A percentile compares a stretch with the other conserved stretches of the same genome.
Conservation (phyloP, 2,888 invertebrate species). For the Archips xylosteana region DNA sequence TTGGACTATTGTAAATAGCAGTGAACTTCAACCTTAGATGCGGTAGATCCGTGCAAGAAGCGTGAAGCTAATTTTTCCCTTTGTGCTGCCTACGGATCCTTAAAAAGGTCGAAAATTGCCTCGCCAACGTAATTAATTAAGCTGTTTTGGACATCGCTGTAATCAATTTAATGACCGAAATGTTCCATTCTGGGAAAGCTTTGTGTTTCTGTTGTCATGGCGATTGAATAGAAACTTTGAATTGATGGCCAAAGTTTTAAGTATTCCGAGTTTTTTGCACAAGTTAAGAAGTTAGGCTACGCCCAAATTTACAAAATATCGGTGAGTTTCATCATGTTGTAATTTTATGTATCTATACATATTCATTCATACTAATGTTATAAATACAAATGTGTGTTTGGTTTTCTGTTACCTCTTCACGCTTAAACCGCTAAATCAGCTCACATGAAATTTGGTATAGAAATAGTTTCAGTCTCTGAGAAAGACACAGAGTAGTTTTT, state of each 20-base stretch:
- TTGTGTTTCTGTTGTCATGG: conserved; percentile 18
- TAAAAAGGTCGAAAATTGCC: conserved; percentile 28
- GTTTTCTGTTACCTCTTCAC: too few species aligned
- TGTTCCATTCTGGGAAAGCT: conserved; percentile 14
- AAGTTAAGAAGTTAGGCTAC: background rate
- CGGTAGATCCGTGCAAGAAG: background rate
- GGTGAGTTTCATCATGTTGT: background rate
- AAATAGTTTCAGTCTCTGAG: too few species aligned
- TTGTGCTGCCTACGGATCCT: conserved; percentile 18
- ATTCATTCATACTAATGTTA: too few species aligned
- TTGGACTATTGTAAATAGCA: too few species aligned
- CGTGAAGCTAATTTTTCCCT: background rate
- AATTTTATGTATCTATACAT: background rate
- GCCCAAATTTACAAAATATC: background rate
- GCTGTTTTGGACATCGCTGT: conserved; percentile 29
- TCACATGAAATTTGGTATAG: too few species aligned
- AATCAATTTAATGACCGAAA: conserved; percentile 41
- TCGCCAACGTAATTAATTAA: conserved; percentile 39
- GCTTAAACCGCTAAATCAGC: too few species aligned
- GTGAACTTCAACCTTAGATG: too few species aligned
- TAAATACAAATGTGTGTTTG: too few species aligned
- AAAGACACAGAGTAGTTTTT: too few species aligned
- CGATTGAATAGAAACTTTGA: conserved; percentile 1
- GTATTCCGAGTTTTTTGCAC: background rate
- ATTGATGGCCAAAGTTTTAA: conserved; percentile 11